These are phyloP conservation scores for Poecilia latipinna DNA, from an alignment of 2,113 vertebrate genomes.

Conservation along the genomic window DNA sequence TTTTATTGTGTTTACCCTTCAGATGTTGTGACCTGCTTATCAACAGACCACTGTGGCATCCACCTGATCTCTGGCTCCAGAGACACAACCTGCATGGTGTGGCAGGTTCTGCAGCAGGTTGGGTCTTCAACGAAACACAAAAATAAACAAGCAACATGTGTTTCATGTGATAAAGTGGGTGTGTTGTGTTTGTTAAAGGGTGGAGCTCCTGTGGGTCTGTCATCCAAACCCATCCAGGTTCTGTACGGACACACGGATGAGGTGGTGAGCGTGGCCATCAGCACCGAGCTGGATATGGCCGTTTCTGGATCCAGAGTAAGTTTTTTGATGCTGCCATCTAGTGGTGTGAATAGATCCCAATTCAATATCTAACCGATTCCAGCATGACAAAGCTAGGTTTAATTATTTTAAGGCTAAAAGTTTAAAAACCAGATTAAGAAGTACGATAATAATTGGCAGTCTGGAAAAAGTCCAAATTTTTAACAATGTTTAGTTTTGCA, in stretches of 20 bases:
- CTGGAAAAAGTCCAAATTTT: no score
- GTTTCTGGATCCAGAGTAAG: slow-evolving; percentile 92
- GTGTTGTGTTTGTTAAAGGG: slow-evolving; percentile 76
- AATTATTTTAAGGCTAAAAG: no score
- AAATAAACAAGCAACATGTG: not conserved
- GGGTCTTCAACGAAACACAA: not conserved
- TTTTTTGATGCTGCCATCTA: not conserved
- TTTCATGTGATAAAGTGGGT: not conserved
- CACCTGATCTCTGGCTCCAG: slow-evolving; percentile 96
- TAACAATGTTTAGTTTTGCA: no score
- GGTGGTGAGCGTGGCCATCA: slow-evolving; percentile 90
- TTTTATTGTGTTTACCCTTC: slow-evolving; percentile 25
- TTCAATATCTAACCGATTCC: no score
- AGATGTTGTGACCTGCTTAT: slow-evolving; percentile 96
- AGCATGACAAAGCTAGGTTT: no score
- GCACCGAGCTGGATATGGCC: slow-evolving; percentile 96
- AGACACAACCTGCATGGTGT: slow-evolving; percentile 98
- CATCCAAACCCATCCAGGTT: slow-evolving; percentile 92
- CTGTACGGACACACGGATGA: slow-evolving; percentile 94
- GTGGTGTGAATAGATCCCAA: not conserved
- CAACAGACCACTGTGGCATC: slow-evolving; percentile 93
- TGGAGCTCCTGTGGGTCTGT: slow-evolving; percentile 86
- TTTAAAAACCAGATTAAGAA: no score
- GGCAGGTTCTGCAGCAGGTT: slow-evolving; percentile 96
- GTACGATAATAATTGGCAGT: no score